A percentile compares a stretch with the other conserved stretches of the same genome.
phyloP scores from a whole-genome alignment of 2,888 invertebrate genomes.

The Lathronympha strigana region DNA sequence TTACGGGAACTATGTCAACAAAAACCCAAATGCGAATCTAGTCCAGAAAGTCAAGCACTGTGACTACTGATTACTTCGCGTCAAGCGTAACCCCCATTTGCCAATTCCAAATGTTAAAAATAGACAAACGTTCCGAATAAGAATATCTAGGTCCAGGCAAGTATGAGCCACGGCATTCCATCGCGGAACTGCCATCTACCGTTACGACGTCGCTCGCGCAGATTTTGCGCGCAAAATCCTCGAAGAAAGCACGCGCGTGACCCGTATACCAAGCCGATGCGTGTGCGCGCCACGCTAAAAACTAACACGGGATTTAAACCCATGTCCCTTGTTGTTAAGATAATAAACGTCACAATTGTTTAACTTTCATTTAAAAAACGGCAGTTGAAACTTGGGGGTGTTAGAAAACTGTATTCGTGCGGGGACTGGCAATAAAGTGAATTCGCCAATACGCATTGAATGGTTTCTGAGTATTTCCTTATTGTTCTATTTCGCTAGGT shows the following conservation, averaged over 20 bases:
- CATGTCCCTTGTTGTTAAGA: not conserved
- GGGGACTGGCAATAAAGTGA: slow-evolving; percentile 67
- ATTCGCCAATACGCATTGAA: slow-evolving; percentile 76
- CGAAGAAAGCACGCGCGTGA: slow-evolving; percentile 82
- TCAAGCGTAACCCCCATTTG: not conserved
- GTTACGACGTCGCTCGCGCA: slow-evolving; percentile 69
- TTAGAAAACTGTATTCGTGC: slow-evolving; percentile 75
- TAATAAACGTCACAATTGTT: slow-evolving; percentile 56
- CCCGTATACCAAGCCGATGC: slow-evolving; percentile 66
- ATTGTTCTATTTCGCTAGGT: slow-evolving; percentile 68
- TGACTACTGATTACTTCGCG: slow-evolving; percentile 18
- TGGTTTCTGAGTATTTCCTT: slow-evolving; percentile 81
- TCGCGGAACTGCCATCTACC: slow-evolving; percentile 74
- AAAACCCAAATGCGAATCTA: not conserved
- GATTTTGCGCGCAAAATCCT: slow-evolving; percentile 79
- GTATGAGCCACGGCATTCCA: slow-evolving; percentile 64
- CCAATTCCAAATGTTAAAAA: slow-evolving; percentile 9
- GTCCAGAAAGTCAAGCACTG: not conserved
- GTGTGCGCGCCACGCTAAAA: slow-evolving; percentile 52
- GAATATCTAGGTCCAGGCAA: slow-evolving; percentile 41
- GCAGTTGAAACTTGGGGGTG: slow-evolving; percentile 48
- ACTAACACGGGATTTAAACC: not conserved
- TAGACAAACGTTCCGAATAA: slow-evolving; percentile 32
- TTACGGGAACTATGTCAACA: slow-evolving; percentile 18
- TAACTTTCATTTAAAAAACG: slow-evolving; percentile 54